Percentiles rank a stretch among this genome's conserved stretches.
Conservation (phyloP, 2,888 invertebrate species). For the Sycophila texana region DNA sequence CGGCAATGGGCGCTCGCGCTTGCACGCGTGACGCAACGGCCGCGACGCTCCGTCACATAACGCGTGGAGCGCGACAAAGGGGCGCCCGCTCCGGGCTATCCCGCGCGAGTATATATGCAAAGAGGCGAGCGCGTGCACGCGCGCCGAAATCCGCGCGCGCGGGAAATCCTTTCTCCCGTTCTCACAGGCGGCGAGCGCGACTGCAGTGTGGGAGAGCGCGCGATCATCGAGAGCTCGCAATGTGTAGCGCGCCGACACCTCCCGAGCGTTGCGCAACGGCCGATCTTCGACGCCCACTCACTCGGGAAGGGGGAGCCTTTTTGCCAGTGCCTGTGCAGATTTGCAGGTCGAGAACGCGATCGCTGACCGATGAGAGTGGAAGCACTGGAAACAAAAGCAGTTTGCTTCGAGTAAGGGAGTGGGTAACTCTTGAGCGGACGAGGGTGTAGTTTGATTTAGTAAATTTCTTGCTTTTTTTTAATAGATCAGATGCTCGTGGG, state of each 20-base stretch:
- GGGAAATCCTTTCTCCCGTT: slow-evolving; percentile 61
- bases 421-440: too few relatives aligned
- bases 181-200: slow-evolving; percentile 25
- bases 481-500: too few relatives aligned
- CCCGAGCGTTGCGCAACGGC: too few relatives aligned
- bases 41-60: background rate
- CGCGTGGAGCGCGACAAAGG: background rate
- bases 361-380: too few relatives aligned
- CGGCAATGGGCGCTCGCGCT: too few relatives aligned
- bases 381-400: too few relatives aligned
- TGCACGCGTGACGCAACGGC: background rate
- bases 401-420: too few relatives aligned
- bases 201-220: background rate
- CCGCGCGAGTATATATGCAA: slow-evolving; percentile 9
- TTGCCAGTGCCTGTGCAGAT: too few relatives aligned
- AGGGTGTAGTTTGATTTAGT: too few relatives aligned
- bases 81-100: background rate
- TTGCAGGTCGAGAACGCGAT: too few relatives aligned
- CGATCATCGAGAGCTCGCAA: slow-evolving; percentile 25
- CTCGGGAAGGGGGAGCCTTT: background rate
- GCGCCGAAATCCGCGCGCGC: slow-evolving; percentile 8
- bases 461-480: too few relatives aligned
- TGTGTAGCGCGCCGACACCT: slow-evolving; percentile 3
- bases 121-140: background rate
- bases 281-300: background rate